Percentiles rank a stretch among this genome's conserved stretches.
These are phyloP conservation scores for Chloebia gouldiae DNA, from an alignment of 2,113 vertebrate genomes.

Conservation along the genomic window DNA sequence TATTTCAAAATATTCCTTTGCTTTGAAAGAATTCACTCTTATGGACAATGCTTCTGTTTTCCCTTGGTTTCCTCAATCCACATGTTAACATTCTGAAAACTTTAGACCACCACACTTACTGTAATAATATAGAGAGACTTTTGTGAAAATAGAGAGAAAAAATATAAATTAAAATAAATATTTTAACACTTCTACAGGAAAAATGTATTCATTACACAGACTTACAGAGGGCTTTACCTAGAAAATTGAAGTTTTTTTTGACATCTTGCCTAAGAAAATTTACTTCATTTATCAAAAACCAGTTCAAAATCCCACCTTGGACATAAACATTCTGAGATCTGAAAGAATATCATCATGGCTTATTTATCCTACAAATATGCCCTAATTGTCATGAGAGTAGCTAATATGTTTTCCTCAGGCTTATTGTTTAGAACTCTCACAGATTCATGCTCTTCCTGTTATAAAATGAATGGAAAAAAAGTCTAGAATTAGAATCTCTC, in stretches of 20 bases:
- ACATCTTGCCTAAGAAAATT: neutral
- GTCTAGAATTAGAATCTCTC: neutral
- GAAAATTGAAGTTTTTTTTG: neutral
- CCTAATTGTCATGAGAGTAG: neutral
- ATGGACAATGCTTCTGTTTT: neutral
- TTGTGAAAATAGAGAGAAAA: neutral
- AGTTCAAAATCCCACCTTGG: neutral
- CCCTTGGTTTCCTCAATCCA: neutral
- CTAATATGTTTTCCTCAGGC: neutral
- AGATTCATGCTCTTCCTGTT: neutral
- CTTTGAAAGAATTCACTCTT: neutral
- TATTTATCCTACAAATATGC: neutral
- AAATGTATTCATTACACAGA: neutral
- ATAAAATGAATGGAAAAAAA: neutral
- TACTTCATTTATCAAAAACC: neutral
- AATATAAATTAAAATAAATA: neutral
- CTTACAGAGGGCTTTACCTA: neutral
- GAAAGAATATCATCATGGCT: accelerated
- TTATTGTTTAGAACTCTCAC: neutral
- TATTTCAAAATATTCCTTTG: neutral
- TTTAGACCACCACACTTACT: neutral
- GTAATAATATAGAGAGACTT: neutral
- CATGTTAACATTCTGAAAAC: neutral
- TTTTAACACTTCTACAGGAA: neutral
- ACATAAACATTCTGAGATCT: neutral